These are phyloP conservation scores for Prolemur simus DNA, from an alignment of 2,113 vertebrate species.

Conservation along the genomic window DNA sequence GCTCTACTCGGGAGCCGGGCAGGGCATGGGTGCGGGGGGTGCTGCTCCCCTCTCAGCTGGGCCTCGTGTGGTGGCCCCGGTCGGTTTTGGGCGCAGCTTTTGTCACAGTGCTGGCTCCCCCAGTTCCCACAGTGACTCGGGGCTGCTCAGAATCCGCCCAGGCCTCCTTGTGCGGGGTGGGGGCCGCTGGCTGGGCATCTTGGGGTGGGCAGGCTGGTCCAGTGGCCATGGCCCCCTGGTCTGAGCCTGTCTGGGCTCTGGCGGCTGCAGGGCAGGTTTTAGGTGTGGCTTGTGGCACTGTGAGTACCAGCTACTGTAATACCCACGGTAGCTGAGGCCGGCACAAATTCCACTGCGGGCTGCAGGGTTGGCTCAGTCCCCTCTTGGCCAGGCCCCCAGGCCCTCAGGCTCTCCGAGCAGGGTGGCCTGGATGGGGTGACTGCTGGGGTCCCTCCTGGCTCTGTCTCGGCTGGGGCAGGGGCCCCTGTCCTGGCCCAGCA, in stretches of 20 bases:
- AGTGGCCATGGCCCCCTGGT: too few species aligned
- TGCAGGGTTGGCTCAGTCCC: fast-evolving
- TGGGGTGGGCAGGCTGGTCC: background rate
- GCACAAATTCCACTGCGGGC: fast-evolving
- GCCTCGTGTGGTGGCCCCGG: fast-evolving
- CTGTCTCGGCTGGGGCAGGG: fast-evolving
- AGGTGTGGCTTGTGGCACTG: background rate
- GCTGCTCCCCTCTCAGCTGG: fast-evolving
- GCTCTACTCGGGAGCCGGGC: background rate
- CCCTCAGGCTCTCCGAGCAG: background rate
- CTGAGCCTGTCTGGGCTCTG: too few species aligned
- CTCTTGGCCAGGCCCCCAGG: background rate
- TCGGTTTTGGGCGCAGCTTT: background rate
- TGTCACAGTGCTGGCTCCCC: background rate
- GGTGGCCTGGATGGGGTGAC: background rate
- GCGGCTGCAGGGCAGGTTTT: background rate
- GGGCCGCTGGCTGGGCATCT: fast-evolving
- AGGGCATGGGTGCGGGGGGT: fast-evolving
- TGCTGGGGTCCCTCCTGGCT: fast-evolving
- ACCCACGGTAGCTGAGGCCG: background rate
- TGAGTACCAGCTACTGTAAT: fast-evolving
- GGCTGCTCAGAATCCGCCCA: background rate
- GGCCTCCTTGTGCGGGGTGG: fast-evolving
- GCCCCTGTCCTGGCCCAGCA: background rate
- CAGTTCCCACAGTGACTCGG: fast-evolving